Conservation (phyloP, 2,797 vertebrate species). For the Chelidonichthys spinosus region DNA sequence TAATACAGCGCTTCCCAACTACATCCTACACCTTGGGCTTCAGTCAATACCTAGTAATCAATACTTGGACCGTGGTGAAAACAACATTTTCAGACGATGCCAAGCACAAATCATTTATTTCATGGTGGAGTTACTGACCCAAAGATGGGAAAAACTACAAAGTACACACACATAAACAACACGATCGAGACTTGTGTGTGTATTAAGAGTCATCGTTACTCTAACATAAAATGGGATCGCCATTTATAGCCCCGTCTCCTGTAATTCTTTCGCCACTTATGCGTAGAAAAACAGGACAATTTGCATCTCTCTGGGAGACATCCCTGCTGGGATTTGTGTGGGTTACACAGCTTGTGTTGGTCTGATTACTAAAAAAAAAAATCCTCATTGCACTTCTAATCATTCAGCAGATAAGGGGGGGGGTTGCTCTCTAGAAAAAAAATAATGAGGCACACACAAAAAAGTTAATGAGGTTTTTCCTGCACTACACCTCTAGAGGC, state of each 20-base stretch:
- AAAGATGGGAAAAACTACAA: slow-evolving; percentile 60
- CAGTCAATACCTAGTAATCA: slow-evolving; percentile 72
- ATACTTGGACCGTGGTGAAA: slow-evolving; percentile 69
- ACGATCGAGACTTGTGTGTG: slow-evolving; percentile 7
- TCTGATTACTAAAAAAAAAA: slow-evolving; percentile 42
- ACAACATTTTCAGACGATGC: slow-evolving; percentile 74
- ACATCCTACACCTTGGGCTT: slow-evolving; percentile 69
- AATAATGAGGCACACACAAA: slow-evolving; percentile 59
- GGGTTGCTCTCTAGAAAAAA: slow-evolving; percentile 48
- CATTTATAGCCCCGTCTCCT: slow-evolving; percentile 32
- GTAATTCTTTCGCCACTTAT: slow-evolving; percentile 44
- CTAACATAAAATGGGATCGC: slow-evolving; percentile 34
- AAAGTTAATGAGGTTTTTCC: slow-evolving; percentile 82
- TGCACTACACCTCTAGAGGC: slow-evolving; percentile 76
- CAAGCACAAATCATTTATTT: slow-evolving; percentile 76
- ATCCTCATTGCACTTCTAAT: slow-evolving; percentile 75
- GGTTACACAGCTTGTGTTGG: slow-evolving; percentile 57
- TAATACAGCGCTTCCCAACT: slow-evolving; percentile 57
- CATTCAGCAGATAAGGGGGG: slow-evolving; percentile 70
- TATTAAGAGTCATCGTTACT: slow-evolving; percentile 11
- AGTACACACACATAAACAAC: slow-evolving; percentile 1
- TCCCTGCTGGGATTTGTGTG: slow-evolving; percentile 65
- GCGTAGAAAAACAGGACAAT: slow-evolving; percentile 53
- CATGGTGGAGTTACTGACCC: slow-evolving; percentile 73
- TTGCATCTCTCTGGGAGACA: slow-evolving; percentile 67